A percentile compares a stretch with the other conserved stretches of the same genome.
These are phyloP conservation scores for Acleris holmiana DNA, from an alignment of 2,888 invertebrate species.

Conservation along the genomic window DNA sequence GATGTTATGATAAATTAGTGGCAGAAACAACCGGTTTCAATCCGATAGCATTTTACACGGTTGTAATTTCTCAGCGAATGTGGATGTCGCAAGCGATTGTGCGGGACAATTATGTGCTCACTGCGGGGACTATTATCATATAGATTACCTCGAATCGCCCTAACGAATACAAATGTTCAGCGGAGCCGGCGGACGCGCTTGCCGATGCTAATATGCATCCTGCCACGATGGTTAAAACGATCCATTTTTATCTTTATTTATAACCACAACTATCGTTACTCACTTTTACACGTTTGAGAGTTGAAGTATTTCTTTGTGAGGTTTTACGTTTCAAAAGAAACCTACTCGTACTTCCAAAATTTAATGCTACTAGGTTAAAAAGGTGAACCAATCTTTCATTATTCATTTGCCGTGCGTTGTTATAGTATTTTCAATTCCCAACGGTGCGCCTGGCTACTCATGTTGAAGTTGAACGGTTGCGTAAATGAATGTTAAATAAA, in stretches of 20 bases:
- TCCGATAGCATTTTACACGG: conserved; percentile 8
- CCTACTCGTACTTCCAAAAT: too few relatives aligned
- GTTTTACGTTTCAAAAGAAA: too few relatives aligned
- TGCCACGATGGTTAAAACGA: neutral
- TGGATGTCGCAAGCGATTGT: conserved; percentile 46
- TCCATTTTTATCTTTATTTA: conserved; percentile 3
- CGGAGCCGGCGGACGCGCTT: conserved; percentile 34
- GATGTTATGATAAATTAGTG: neutral
- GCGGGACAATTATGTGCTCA: conserved; percentile 48
- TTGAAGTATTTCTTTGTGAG: too few relatives aligned
- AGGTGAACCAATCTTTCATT: too few relatives aligned
- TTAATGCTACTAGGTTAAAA: too few relatives aligned
- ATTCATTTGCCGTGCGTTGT: too few relatives aligned
- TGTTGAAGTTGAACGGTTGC: too few relatives aligned
- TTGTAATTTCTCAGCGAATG: conserved; percentile 33
- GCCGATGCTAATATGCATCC: conserved; percentile 21
- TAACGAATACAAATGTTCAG: conserved; percentile 49
- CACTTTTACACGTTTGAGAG: too few relatives aligned
- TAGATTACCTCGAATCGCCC: conserved; percentile 48
- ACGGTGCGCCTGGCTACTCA: too few relatives aligned
- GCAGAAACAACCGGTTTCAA: conserved; percentile 1
- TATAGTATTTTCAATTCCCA: too few relatives aligned
- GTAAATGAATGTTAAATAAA: too few relatives aligned
- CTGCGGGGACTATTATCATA: conserved; percentile 50
- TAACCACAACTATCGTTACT: too few relatives aligned